Evolutionary conservation across 92 coral and sea anemone genomes (phyloP).

Genomic region (Heteractis magnifica): DNA sequence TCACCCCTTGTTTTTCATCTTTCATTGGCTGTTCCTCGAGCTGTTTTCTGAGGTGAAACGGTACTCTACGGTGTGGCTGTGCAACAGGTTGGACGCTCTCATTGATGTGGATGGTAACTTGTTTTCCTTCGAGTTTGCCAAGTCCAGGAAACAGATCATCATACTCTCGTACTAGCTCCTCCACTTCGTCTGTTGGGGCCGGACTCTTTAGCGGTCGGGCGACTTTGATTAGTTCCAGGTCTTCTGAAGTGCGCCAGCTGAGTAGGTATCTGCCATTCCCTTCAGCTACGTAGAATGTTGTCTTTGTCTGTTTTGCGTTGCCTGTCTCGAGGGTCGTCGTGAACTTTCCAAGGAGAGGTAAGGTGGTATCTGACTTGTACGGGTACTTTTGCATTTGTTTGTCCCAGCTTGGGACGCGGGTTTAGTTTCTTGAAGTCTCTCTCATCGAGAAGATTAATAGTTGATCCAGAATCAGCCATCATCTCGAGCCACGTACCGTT

Average conservation of each 20-base stretch:
- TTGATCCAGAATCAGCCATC: slow-evolving; percentile 49
- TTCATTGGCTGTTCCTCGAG: no score
- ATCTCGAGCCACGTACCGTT: slow-evolving; percentile 17
- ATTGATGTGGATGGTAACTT: no score
- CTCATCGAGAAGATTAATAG: slow-evolving; percentile 42
- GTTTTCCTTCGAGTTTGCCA: not conserved
- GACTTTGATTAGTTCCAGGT: not conserved
- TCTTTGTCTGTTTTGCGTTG: not conserved
- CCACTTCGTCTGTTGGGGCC: no score
- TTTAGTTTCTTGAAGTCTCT: slow-evolving; percentile 11
- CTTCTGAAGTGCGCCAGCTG: slow-evolving; percentile 24
- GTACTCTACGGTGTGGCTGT: no score
- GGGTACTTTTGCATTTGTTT: slow-evolving; percentile 33
- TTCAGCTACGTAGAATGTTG: not conserved
- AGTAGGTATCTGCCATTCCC: slow-evolving; percentile 24
- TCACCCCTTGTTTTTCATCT: no score
- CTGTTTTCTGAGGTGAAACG: not conserved
- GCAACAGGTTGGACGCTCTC: no score
- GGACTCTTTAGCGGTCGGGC: not conserved
- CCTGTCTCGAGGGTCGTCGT: slow-evolving; percentile 15
- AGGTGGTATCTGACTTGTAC: slow-evolving; percentile 28
- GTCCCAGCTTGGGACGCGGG: slow-evolving; percentile 19
- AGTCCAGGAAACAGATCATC: no score
- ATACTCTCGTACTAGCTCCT: not conserved
- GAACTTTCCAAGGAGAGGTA: slow-evolving; percentile 33